These are phyloP conservation scores for Philhelius pedissequus DNA, from an alignment of 2,888 invertebrate species.

Conservation along the genomic window DNA sequence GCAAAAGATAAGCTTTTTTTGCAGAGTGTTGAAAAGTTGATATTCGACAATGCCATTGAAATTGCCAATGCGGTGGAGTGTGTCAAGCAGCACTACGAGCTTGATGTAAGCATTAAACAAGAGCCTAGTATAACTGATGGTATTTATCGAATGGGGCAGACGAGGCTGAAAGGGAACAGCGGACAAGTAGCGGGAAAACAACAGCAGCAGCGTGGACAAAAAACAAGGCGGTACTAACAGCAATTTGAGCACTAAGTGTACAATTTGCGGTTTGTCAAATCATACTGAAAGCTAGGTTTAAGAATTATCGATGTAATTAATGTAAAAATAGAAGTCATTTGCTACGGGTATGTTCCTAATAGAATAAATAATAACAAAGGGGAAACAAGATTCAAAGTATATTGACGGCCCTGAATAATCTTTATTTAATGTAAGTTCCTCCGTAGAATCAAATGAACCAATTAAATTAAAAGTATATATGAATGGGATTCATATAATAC, in stretches of 20 bases:
- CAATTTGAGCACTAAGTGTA: too few relatives aligned
- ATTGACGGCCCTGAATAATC: too few relatives aligned
- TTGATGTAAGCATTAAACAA: slow-evolving; percentile 14
- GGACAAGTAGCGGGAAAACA: neutral
- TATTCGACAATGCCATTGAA: slow-evolving; percentile 37
- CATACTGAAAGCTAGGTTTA: neutral
- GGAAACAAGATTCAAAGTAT: too few relatives aligned
- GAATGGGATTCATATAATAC: slow-evolving; percentile 27
- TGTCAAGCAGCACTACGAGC: slow-evolving; percentile 43
- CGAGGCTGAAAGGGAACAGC: neutral
- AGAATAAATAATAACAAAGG: too few relatives aligned
- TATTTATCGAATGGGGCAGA: slow-evolving; percentile 2
- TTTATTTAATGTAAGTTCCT: slow-evolving; percentile 15
- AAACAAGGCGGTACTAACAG: too few relatives aligned
- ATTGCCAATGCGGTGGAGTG: neutral
- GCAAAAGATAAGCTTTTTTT: slow-evolving; percentile 64
- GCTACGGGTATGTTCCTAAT: too few relatives aligned
- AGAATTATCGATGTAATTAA: too few relatives aligned
- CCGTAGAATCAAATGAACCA: slow-evolving; percentile 30
- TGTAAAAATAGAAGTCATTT: too few relatives aligned
- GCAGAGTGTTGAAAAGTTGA: slow-evolving; percentile 31
- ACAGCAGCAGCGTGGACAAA: too few relatives aligned
- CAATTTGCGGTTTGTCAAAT: slow-evolving; percentile 48
- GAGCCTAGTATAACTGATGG: neutral
- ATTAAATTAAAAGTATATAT: slow-evolving; percentile 29